These are phyloP conservation scores for Ciconia nigra DNA, from an alignment of 2,797 vertebrate species.

Conservation along the genomic window DNA sequence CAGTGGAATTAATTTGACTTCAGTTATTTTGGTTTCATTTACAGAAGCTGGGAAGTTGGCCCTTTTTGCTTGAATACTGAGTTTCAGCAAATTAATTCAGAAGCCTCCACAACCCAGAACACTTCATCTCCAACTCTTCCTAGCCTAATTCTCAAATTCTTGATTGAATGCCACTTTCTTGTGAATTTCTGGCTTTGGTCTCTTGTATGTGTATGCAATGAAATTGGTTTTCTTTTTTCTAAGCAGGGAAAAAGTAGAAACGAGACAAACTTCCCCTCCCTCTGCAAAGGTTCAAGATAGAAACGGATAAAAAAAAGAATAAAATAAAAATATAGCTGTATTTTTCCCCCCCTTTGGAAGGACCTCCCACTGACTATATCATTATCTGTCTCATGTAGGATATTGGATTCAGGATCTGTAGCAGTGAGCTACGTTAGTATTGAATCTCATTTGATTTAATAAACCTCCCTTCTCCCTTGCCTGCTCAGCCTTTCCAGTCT, in stretches of 20 bases:
- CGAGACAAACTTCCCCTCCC: not conserved
- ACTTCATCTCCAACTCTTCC: not conserved
- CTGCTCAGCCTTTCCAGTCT: not conserved
- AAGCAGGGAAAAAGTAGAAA: conserved; percentile 14
- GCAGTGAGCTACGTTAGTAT: not conserved
- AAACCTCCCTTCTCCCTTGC: not conserved
- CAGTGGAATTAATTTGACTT: not conserved
- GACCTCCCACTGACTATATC: conserved; percentile 56
- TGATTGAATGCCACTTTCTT: conserved; percentile 6
- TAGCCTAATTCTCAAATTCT: not conserved
- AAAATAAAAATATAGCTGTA: not conserved
- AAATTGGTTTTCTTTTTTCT: conserved; percentile 38
- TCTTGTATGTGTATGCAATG: not conserved
- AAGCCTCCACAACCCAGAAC: not conserved
- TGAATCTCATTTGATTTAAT: conserved; percentile 64
- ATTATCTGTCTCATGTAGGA: conserved; percentile 49
- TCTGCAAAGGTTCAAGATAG: not conserved
- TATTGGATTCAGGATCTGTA: conserved; percentile 56
- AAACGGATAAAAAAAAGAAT: not conserved
- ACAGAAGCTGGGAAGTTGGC: not conserved
- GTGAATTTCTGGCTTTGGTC: conserved; percentile 39
- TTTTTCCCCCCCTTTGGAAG: not conserved
- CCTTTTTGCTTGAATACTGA: not conserved
- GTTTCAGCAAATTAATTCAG: not conserved
- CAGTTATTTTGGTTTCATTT: conserved; percentile 7